Percentiles rank a stretch among this genome's conserved stretches.
phyloP scores from a whole-genome alignment of 2,888 invertebrate species.

The Volucella bombylans region DNA sequence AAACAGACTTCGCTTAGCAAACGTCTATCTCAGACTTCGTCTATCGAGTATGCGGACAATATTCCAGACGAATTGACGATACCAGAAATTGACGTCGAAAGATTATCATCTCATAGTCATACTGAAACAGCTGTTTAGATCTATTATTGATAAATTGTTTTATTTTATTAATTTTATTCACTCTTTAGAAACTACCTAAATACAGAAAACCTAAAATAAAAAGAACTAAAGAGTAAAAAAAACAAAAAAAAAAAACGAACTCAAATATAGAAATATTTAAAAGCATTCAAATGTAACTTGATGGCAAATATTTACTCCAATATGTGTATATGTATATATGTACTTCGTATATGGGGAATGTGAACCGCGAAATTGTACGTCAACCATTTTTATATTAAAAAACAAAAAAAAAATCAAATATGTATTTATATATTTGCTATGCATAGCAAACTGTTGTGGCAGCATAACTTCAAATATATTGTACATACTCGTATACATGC shows the following conservation, averaged over 20 bases:
- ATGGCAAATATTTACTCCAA: constrained; percentile 50
- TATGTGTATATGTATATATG: constrained; percentile 43
- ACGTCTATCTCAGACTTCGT: constrained; percentile 95
- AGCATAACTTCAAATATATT: constrained; percentile 28
- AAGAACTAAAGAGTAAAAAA: background rate
- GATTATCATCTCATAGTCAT: constrained; percentile 95
- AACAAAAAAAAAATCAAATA: constrained; percentile 9
- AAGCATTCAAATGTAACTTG: background rate
- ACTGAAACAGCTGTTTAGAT: constrained; percentile 95
- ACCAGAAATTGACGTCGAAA: constrained; percentile 95
- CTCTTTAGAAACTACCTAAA: constrained; percentile 40
- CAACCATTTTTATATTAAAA: constrained; percentile 55
- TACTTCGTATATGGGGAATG: background rate
- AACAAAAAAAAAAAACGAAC: constrained; percentile 19
- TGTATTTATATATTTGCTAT: constrained; percentile 43
- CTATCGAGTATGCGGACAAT: constrained; percentile 95
- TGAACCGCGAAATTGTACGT: constrained; percentile 19
- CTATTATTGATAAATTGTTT: constrained; percentile 57
- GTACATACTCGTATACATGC: constrained; percentile 14
- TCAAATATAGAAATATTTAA: constrained; percentile 1
- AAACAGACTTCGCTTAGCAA: constrained; percentile 96
- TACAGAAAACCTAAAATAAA: constrained; percentile 1
- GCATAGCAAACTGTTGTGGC: constrained; percentile 32
- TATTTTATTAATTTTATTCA: constrained; percentile 50
- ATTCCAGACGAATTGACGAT: constrained; percentile 93